Evolutionary conservation across 2,113 vertebrate species (phyloP), one percentile per base, ranked within the genome.

Genomic region (Callospermophilus lateralis): DNA sequence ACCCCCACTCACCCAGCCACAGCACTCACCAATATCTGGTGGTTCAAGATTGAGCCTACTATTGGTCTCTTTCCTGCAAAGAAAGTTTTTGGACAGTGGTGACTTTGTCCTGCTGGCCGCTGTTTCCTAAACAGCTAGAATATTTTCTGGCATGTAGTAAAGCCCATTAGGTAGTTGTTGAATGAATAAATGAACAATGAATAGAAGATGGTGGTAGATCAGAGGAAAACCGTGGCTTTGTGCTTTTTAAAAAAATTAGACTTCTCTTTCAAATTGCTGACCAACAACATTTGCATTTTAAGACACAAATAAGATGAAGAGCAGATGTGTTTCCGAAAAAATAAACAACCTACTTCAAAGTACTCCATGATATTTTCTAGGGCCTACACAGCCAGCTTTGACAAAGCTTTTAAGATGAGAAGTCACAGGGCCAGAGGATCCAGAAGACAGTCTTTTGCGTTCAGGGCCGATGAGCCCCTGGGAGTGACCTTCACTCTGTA

Each of bases 291-390:
- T 84, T 79, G 28, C 15, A 93, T 93, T 96, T 97, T 88, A 91
- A 96, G 92, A 95, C 58, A 76, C 84, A 95, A 89, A 83, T 58
- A 94, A 91, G 76, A 97, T 58, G 83, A 95, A 65, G 45, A 96
- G 55, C 89, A 95, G 73, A 93, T 93, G 74, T 94, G 89, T 91
- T 94, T 96, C 32, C 72, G 73, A 81, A 93, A 95, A 90, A 94
- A 89, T 74, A 94, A 97, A 96, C 84, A 97, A 81, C 22, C 42
- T 93, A 83, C 79, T 89, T 97, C 93, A 97, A 97, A 97, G 94
- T 93, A 63, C 17, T 58, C 73, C 58, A 61, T 39, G 45, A 45
- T 72, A 85, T 63, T 94, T 80, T 94, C 77, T 95, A 96, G 79
- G 37, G 34, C 76, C 11, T 73, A 12, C 3, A 19, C 20, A 94